These are phyloP conservation scores for Microtus obscurus DNA, from an alignment of 2,797 vertebrate species.

Conservation along the genomic window DNA sequence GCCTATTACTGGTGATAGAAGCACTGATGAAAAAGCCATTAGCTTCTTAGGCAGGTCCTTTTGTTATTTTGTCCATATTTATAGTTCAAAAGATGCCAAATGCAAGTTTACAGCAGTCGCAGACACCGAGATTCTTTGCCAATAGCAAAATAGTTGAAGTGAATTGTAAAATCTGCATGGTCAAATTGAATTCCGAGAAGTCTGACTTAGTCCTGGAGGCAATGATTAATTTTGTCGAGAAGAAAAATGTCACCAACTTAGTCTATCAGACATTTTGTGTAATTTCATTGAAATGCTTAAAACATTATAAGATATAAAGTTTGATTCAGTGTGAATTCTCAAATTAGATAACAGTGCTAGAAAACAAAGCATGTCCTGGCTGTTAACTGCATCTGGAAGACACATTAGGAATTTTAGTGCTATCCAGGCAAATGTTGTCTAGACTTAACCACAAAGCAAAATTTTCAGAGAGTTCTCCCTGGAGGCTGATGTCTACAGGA, in stretches of 20 bases:
- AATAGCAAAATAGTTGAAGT: conserved; percentile 85
- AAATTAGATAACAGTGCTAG: conserved; percentile 43
- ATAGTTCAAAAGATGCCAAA: conserved; percentile 85
- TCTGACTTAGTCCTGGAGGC: conserved; percentile 83
- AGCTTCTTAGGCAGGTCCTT: conserved; percentile 65
- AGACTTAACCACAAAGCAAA: conserved; percentile 55
- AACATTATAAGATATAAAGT: conserved; percentile 67
- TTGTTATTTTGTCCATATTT: conserved; percentile 76
- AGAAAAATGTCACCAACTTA: conserved; percentile 76
- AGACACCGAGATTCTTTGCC: conserved; percentile 85
- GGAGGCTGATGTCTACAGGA: conserved; percentile 53
- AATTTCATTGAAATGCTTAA: conserved; percentile 74
- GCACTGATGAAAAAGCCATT: conserved; percentile 62
- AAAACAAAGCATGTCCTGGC: background rate
- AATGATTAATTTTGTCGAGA: conserved; percentile 87
- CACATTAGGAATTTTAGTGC: background rate
- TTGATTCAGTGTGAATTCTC: conserved; percentile 45
- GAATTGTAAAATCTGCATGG: conserved; percentile 84
- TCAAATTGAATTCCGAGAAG: conserved; percentile 85
- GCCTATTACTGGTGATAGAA: conserved; percentile 55
- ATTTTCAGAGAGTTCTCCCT: conserved; percentile 50
- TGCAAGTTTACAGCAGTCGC: conserved; percentile 81
- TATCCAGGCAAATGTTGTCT: conserved; percentile 38
- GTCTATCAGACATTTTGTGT: conserved; percentile 79
- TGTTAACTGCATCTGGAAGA: conserved; percentile 4